Conservation (phyloP, 2,113 vertebrate species). For the Carollia perspicillata region DNA sequence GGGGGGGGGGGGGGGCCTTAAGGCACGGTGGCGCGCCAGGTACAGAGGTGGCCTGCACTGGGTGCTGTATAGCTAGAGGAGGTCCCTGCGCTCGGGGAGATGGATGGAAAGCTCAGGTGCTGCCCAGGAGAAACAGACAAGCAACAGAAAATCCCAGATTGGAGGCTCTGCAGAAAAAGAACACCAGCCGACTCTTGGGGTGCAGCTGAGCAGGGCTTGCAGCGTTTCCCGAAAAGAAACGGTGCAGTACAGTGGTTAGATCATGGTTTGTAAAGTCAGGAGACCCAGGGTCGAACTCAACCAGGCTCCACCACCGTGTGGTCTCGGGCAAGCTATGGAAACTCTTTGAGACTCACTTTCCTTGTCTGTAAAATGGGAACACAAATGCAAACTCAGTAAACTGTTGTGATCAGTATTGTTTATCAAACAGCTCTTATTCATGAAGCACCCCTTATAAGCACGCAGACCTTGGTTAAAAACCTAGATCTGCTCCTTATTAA, state of each 20-base stretch:
- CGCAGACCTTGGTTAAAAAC: neutral
- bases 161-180: neutral
- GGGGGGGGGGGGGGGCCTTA: no score
- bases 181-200: neutral
- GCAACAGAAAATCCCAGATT: neutral
- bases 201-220: neutral
- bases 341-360: neutral
- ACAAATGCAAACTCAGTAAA: neutral
- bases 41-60: accelerated
- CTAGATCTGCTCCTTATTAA: neutral
- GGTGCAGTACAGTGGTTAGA: neutral
- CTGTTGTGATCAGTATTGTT: neutral
- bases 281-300: neutral
- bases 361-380: neutral
- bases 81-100: neutral
- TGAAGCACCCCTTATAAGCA: neutral
- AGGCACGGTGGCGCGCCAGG: neutral
- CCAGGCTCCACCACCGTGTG: neutral
- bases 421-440: neutral
- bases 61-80: neutral
- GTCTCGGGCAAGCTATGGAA: neutral
- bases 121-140: neutral
- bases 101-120: neutral
- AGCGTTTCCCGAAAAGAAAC: neutral
- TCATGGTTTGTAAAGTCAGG: neutral